A percentile compares a stretch with the other conserved stretches of the same genome.
Evolutionary conservation across 2,888 invertebrate genomes (phyloP).

Genomic region (Lottia scabra): DNA sequence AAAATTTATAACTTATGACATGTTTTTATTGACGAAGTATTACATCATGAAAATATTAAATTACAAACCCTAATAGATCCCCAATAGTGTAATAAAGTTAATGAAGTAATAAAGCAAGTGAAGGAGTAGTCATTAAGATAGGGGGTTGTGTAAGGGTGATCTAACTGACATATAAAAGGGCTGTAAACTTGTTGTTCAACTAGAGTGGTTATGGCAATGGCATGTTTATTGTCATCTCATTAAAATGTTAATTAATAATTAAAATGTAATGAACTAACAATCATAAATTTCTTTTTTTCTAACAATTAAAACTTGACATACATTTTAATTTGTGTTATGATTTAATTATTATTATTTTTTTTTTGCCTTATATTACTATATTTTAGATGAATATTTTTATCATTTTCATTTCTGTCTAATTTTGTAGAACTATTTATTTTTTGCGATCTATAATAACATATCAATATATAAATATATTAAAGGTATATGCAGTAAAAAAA

Average conservation of each 20-base stretch:
- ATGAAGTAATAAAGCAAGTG: neutral
- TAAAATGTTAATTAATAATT: neutral
- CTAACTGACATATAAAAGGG: neutral
- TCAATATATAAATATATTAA: too few species aligned
- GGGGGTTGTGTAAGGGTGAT: neutral
- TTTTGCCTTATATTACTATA: too few species aligned
- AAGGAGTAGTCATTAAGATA: neutral
- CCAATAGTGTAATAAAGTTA: neutral
- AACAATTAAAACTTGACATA: too few species aligned
- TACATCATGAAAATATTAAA: neutral
- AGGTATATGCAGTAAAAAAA: too few species aligned
- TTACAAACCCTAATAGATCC: neutral
- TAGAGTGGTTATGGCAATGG: neutral
- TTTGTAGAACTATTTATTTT: too few species aligned
- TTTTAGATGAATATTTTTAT: too few species aligned
- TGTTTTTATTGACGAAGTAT: neutral
- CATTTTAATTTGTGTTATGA: too few species aligned
- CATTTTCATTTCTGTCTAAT: too few species aligned
- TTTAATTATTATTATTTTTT: too few species aligned
- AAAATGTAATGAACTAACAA: neutral
- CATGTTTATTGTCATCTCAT: neutral
- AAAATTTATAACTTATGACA: neutral
- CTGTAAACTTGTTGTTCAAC: neutral
- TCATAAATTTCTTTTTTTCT: too few species aligned
- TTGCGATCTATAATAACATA: too few species aligned